A percentile compares a stretch with the other conserved stretches of the same genome.
Evolutionary conservation across 2,888 invertebrate species (phyloP).

Genomic region (Andricus quercusramuli): DNA sequence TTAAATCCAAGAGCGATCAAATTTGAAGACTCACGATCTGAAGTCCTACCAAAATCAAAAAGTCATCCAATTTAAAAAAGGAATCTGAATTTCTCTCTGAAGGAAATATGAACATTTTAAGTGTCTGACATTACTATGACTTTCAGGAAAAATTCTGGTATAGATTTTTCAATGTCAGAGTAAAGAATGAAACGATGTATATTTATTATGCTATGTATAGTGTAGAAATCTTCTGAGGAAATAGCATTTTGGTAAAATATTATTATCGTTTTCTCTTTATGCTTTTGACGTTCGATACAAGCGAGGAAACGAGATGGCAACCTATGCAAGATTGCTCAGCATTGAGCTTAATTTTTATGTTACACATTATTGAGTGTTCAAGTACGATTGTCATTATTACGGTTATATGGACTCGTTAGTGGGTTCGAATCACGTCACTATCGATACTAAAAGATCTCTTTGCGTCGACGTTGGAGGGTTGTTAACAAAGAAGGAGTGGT

Average conservation of each 20-base stretch:
- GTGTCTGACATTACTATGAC: neutral
- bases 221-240: too few species aligned
- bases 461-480: neutral
- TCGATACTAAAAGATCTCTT: neutral
- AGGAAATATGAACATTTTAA: neutral
- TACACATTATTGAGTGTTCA: slow-evolving; percentile 24
- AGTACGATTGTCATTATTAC: slow-evolving; percentile 15
- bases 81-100: neutral
- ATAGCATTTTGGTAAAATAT: neutral
- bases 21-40: too few species aligned
- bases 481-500: neutral
- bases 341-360: slow-evolving; percentile 27
- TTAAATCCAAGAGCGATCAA: too few species aligned
- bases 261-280: neutral
- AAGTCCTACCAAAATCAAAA: too few species aligned
- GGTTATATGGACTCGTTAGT: slow-evolving; percentile 10
- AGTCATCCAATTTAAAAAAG: neutral
- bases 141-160: neutral
- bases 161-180: neutral
- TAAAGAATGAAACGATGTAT: neutral
- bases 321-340: neutral
- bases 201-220: neutral
- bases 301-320: neutral
- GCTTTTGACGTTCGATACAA: neutral
- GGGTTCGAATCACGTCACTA: neutral